Evolutionary conservation across 2,797 vertebrate genomes (phyloP).

Genomic region (Myotis planiceps): DNA sequence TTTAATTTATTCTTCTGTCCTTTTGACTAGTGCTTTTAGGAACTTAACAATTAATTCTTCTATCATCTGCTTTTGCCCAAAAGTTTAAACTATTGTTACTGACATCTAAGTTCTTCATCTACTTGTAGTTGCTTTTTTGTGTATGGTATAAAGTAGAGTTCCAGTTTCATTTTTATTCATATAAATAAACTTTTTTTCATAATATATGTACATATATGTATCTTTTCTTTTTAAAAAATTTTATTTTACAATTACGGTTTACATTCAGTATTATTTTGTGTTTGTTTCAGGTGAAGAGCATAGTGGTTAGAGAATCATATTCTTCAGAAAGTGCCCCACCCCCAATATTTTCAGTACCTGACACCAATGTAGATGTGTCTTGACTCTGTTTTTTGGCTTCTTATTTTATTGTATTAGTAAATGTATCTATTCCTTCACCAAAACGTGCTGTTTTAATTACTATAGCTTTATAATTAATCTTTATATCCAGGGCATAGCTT

Average conservation of each 20-base stretch:
- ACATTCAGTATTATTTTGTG: neutral
- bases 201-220: neutral
- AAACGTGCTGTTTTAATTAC: slow-evolving; percentile 58
- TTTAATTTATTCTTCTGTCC: neutral
- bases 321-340: neutral
- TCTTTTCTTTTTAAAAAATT: neutral
- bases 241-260: neutral
- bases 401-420: neutral
- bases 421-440: neutral
- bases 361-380: neutral
- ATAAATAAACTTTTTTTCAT: neutral
- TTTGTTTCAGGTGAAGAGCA: neutral
- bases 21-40: slow-evolving; percentile 21
- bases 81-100: slow-evolving; percentile 18
- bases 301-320: neutral
- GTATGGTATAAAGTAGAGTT: neutral
- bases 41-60: neutral
- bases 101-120: neutral
- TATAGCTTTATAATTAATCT: slow-evolving; percentile 44
- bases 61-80: neutral
- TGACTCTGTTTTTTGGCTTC: neutral
- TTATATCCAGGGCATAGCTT: neutral
- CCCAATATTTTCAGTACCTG: neutral
- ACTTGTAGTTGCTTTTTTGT: neutral
- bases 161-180: slow-evolving; percentile 10